Evolutionary conservation across 2,113 vertebrate genomes (phyloP).

Genomic region (Ammodytes dubius): DNA sequence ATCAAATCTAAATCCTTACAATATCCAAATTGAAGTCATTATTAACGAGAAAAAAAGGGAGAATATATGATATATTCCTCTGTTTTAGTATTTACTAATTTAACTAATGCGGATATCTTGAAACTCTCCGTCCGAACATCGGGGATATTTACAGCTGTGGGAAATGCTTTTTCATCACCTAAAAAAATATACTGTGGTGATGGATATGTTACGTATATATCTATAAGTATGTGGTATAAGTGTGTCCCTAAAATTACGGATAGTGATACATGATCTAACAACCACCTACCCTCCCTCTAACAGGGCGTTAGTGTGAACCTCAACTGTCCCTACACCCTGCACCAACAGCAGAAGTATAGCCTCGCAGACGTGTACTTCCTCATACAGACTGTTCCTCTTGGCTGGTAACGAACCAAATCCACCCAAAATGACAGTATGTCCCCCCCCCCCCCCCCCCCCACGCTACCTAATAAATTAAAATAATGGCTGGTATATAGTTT

Average conservation of each 20-base stretch:
- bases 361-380: slow-evolving; percentile 28
- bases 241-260: neutral
- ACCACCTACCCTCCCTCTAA: neutral
- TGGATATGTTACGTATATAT: neutral
- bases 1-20: neutral
- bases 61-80: neutral
- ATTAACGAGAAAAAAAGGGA: neutral
- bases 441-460: neutral
- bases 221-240: neutral
- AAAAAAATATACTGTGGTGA: neutral
- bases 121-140: neutral
- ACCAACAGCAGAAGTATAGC: slow-evolving; percentile 24
- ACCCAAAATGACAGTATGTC: neutral
- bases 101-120: neutral
- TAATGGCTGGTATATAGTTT: neutral
- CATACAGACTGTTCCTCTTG: slow-evolving; percentile 4
- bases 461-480: no score
- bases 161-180: neutral
- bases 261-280: neutral
- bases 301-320: slow-evolving; percentile 6
- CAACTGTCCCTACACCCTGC: neutral
- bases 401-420: neutral
- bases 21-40: neutral
- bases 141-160: neutral
- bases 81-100: neutral